These are phyloP conservation scores for Eidolon helvum DNA, from an alignment of 2,113 vertebrate species.

Conservation along the genomic window DNA sequence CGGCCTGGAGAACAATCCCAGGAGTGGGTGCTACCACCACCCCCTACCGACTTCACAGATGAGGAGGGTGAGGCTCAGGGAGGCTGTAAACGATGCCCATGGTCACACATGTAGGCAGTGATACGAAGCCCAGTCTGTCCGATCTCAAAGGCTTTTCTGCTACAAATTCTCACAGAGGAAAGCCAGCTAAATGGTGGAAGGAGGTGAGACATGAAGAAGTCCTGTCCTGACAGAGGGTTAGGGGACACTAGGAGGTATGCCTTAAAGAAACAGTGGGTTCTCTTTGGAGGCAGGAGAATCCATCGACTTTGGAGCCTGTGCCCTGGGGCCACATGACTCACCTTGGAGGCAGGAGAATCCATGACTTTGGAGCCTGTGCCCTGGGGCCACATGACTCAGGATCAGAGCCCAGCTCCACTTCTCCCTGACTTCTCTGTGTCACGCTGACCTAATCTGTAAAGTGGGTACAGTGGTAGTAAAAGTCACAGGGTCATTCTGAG, in stretches of 20 bases:
- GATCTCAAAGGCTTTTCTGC: background rate
- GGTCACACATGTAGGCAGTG: background rate
- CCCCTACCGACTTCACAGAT: background rate
- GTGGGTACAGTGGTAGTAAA: background rate
- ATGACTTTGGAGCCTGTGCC: background rate
- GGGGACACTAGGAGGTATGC: background rate
- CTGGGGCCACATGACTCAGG: background rate
- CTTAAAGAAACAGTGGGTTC: background rate
- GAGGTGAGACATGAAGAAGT: background rate
- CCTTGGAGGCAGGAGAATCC: background rate
- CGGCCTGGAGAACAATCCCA: too few relatives aligned
- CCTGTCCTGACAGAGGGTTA: background rate
- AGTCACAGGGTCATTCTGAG: too few relatives aligned
- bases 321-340: background rate
- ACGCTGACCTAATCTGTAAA: background rate
- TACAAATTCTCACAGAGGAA: background rate
- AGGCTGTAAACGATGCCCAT: background rate
- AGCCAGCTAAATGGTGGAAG: background rate
- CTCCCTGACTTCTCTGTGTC: background rate
- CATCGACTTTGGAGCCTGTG: background rate
- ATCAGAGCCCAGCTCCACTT: background rate
- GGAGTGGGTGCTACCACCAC: background rate
- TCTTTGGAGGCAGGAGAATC: background rate
- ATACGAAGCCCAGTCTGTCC: background rate
- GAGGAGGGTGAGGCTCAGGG: background rate